Evolutionary conservation across 2,113 vertebrate genomes (phyloP).

Genomic region (Corynorhinus townsendii): DNA sequence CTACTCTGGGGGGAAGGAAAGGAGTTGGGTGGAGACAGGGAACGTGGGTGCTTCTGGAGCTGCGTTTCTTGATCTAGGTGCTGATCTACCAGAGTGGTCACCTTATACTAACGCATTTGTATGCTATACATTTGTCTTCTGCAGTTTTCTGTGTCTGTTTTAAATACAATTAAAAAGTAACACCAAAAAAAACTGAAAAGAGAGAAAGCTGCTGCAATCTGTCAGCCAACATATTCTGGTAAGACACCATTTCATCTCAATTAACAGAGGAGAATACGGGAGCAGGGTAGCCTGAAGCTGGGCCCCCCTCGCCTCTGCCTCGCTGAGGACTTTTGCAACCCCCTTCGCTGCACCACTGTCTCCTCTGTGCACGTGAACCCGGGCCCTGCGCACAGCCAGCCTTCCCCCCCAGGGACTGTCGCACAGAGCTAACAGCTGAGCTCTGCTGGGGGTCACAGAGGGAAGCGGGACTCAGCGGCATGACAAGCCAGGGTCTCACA

Average conservation of each 20-base stretch:
- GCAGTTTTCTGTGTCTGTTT: background rate
- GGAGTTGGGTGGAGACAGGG: background rate
- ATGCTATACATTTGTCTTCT: background rate
- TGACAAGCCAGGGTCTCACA: background rate
- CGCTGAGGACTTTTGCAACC: background rate
- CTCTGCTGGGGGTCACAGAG: background rate
- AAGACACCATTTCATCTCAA: background rate
- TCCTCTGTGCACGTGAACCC: background rate
- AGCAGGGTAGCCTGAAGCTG: fast-evolving
- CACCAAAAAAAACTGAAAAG: background rate
- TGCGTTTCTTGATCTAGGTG: background rate
- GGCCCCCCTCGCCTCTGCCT: background rate
- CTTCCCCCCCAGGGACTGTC: background rate
- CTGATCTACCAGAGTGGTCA: background rate
- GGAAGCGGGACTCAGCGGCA: background rate
- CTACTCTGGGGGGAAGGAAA: fast-evolving
- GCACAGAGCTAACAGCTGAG: background rate
- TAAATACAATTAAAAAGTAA: background rate
- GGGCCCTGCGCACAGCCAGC: background rate
- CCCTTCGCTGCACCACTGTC: fast-evolving
- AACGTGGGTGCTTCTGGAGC: background rate
- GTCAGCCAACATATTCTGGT: background rate
- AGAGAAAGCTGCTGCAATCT: background rate
- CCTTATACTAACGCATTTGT: background rate
- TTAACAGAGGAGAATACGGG: background rate